Evolutionary conservation across 2,113 vertebrate species (phyloP), one percentile per base, ranked within the genome.

Genomic region (Spea bombifrons): DNA sequence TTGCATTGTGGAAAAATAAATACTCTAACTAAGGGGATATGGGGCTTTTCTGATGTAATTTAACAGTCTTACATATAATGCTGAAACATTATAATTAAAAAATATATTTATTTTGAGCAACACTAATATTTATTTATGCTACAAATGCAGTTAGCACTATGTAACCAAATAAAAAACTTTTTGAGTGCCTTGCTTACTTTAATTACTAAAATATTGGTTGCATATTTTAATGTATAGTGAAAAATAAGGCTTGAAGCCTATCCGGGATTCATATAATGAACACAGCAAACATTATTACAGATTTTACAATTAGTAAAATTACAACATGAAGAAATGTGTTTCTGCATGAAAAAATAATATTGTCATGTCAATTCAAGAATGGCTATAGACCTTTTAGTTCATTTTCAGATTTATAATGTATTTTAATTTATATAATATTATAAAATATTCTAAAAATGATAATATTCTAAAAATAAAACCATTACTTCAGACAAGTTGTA

Each of bases 111-210:
- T 13, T 9, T 59, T 59, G 7, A 59, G 30, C 55, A 12, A 59
- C 9, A 59, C 4, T 52, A 10, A 59, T 13, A 59, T 13, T 12
- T 59, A 5, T 4, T 13, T 13, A 12, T 59, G 10, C 15, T 59
- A 59, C 8, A 59, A 59, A 59, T 59, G 55, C 10, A 59, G 7
- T 3, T 59, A 59, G 15, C 10, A 59, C 15, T 59, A 13, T 59
- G 15, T 59, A 59, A 8, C 44, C 50, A 76, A 86, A 83, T 83
- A 85, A 86, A 88, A 45, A 0, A 4, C 10, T 59, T 72, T 17
- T 55, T 1, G 7, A 66, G 8, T 78, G 64, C 82, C 66, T 78
- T 78, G 67, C 53, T 82, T 81, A 49, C 73, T 46, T 17, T 64
- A 71, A 78, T 16, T 57, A 50, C 13, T 57, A 13, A 71, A 6